Base-by-base conservation (phyloP, 1,140 invertebrate genomes). In the Drosophila parvula region DNA sequence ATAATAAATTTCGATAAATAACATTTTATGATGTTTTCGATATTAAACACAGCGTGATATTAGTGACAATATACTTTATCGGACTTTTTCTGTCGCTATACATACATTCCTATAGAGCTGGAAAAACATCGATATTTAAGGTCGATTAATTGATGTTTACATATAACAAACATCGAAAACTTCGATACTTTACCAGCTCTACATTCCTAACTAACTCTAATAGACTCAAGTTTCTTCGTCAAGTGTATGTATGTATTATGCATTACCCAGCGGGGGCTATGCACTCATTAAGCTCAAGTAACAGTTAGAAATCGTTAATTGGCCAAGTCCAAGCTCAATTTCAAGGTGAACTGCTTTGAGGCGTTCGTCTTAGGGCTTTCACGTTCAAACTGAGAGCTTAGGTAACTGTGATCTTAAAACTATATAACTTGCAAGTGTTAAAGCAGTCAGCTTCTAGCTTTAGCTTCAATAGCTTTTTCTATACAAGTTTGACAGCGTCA, bases 331-430 rank as follows among this genome's bases (percentile, higher is more conserved):
- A 50, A 57, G 65, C 47, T 71, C 22, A 34, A 30, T n/a, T 59
- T 71, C 44, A 71, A 71, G 44, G 65, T 71, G 22, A 58, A 58
- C 67, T 32, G 16, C 41, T 43, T 50, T 32, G 55, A 22, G 36
- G 14, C 48, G 32, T 58, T 18, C 11, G 18, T 5, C 22, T 12
- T 34, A 16, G 18, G 16, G 28, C 27, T 36, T 43, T 5, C 36
- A 51, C 32, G 41, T 69, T 32, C 16, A 34, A 51, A 48, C 32
- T 12, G 1, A 14, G 14, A 68, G 45, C 45, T 51, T 50, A n/a
- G 14, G 6, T 55, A 62, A 16, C 55, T 57, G 36, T 28, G 59
- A 62, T 55, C 59, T 34, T 60, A 64, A 14, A 8, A 5, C 8
- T 12, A 2, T 3, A 34, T 1, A 16, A 11, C 34, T 40, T 48